phyloP scores from a whole-genome alignment of 2,797 vertebrate species.

The Hyperoplus immaculatus region DNA sequence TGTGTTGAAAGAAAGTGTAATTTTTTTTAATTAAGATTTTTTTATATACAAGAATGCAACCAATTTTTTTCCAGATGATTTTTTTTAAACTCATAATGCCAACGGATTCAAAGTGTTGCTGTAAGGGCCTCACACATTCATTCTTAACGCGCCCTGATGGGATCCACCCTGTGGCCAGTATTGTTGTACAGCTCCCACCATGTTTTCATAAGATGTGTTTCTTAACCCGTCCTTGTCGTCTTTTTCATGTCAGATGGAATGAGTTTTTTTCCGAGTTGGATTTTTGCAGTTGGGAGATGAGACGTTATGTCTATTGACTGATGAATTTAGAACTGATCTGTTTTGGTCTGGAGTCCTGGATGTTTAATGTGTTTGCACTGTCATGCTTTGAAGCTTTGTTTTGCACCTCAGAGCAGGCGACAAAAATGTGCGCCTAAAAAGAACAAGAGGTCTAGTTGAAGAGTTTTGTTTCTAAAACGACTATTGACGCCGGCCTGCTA shows the following conservation, averaged over 20 bases:
- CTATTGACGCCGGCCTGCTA: conserved; percentile 7
- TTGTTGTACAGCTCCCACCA: conserved; percentile 82
- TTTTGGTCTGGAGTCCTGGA: conserved; percentile 60
- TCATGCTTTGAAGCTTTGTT: conserved; percentile 79
- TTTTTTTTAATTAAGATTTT: conserved; percentile 47
- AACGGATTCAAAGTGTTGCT: conserved; percentile 78
- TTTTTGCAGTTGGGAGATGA: conserved; percentile 45
- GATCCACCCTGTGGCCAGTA: conserved; percentile 80
- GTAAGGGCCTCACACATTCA: conserved; percentile 49
- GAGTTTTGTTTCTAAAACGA: conserved; percentile 43
- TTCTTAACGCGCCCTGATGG: conserved; percentile 35
- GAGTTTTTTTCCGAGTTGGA: conserved; percentile 37
- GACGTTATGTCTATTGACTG: conserved; percentile 36
- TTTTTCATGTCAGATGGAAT: conserved; percentile 53
- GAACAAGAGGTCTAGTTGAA: conserved; percentile 41
- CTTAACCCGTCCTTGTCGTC: conserved; percentile 38
- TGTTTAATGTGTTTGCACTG: conserved; percentile 79
- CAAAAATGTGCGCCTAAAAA: conserved; percentile 58
- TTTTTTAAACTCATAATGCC: conserved; percentile 80
- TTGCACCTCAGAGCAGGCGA: conserved; percentile 78
- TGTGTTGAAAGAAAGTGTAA: conserved; percentile 47
- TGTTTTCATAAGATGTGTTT: conserved; percentile 69
- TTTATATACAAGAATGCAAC: conserved; percentile 63
- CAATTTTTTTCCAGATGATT: conserved; percentile 47
- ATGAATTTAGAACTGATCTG: conserved; percentile 45